Evolutionary conservation across 2,888 invertebrate genomes (phyloP), one percentile per base, ranked within the genome.

Genomic region (Sphecodes monilicornis): DNA sequence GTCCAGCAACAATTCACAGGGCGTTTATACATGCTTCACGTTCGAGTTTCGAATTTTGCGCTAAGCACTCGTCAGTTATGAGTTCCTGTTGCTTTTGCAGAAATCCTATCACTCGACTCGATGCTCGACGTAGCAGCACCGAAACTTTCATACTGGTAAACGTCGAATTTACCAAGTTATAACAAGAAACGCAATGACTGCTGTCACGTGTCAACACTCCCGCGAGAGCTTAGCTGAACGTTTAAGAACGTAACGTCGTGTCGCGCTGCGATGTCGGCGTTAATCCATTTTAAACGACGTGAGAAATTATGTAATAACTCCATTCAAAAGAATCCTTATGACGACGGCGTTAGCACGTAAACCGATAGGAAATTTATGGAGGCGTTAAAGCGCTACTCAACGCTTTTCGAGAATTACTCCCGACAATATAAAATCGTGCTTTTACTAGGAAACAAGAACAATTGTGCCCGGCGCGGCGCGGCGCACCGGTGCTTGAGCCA

Each of bases 91-190:
- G 18, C n/a, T n/a, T 78, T 22, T 6, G 43, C 4, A 18, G 22
- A 54, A 18, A 64, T 32, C 18, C 39, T 50, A 73, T 60, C 43
- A 29, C 69, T 26, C 11, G n/a, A 13, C 22, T 39, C 41, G 57
- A 39, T 36, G 43, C 50, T 60, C 43, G 22, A 71, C 73, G 43
- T 69, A n/a, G 22, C 36, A 69, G 66, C 60, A 75, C 8, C 41
- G 29, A 70, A 84, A 82, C 78, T 80, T 60, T 86, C 32, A 13
- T 46, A 75, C 36, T 66, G 39, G 69, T 57, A 73, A 89, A 86
- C 41, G 82, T 71, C 60, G 75, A 78, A 32, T 29, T 85, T 46
- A 57, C 39, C 64, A 87, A 89, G 85, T 88, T 87, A 80, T 83
- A 88, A 88, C 89, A 81, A 89, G 77, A 73, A 84, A 84, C 64